Percentiles rank a stretch among this genome's conserved stretches.
Conservation (phyloP, 2,797 vertebrate species). For the Pseudochirops corinnae region DNA sequence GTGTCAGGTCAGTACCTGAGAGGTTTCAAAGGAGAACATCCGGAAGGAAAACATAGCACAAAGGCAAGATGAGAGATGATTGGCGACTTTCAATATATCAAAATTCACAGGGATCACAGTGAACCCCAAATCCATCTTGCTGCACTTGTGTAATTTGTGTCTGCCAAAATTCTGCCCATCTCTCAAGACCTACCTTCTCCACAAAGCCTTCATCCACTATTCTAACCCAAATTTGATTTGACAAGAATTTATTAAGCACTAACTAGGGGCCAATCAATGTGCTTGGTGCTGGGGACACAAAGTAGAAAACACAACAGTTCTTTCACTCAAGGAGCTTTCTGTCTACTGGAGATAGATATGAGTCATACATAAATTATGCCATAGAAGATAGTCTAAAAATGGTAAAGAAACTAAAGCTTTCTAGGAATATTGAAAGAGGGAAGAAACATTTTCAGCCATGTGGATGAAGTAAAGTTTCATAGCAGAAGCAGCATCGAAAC, state of each 20-base stretch:
- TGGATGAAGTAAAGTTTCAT: not conserved
- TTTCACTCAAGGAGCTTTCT: not conserved
- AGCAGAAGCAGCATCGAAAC: not conserved
- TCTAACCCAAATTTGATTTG: not conserved
- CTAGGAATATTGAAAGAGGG: not conserved
- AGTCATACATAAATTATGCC: not conserved
- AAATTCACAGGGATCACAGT: not conserved
- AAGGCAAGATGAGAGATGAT: not conserved
- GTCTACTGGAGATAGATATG: not conserved
- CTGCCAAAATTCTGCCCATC: not conserved
- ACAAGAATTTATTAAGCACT: not conserved
- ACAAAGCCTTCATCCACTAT: not conserved
- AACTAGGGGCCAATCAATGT: not conserved
- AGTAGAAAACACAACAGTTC: not conserved
- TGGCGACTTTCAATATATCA: not conserved
- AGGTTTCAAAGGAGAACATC: not conserved
- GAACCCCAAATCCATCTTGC: not conserved
- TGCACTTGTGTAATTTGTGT: not conserved
- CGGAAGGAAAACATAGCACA: not conserved
- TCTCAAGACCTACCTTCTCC: not conserved
- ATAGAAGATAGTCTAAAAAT: not conserved
- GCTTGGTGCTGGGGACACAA: not conserved
- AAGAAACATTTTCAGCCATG: not conserved
- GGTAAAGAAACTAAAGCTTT: not conserved
- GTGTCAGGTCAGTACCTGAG: not conserved